A percentile compares a stretch with the other conserved stretches of the same genome.
These are phyloP conservation scores for Gymnodraco acuticeps DNA, from an alignment of 2,797 vertebrate genomes.

Conservation along the genomic window DNA sequence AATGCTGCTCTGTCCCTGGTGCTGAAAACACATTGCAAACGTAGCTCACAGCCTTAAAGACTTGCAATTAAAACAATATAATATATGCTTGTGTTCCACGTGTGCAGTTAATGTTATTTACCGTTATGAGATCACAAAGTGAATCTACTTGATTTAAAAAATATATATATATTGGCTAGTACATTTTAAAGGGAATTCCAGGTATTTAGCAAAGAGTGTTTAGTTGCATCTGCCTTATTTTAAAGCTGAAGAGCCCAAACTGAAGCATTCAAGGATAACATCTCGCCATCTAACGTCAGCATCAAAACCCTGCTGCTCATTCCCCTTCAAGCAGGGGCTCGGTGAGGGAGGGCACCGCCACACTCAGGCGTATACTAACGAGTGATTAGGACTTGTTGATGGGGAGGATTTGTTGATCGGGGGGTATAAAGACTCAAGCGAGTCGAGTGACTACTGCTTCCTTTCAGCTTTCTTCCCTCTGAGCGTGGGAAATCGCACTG, in stretches of 20 bases:
- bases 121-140: neutral
- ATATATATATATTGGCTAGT: too few species aligned
- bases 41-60: neutral
- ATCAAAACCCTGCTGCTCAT: slow-evolving; percentile 39
- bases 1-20: slow-evolving; percentile 68
- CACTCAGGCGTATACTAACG: slow-evolving; percentile 64
- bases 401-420: slow-evolving; percentile 67
- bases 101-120: neutral
- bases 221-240: neutral
- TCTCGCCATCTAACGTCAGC: slow-evolving; percentile 20
- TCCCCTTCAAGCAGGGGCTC: slow-evolving; percentile 58
- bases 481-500: slow-evolving; percentile 50
- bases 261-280: neutral
- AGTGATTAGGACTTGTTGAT: slow-evolving; percentile 85
- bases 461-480: slow-evolving; percentile 27
- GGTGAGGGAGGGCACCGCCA: slow-evolving; percentile 53
- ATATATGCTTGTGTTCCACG: neutral
- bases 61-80: neutral
- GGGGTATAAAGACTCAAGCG: slow-evolving; percentile 50
- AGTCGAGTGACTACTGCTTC: slow-evolving; percentile 43
- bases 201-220: neutral
- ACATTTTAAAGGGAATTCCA: neutral
- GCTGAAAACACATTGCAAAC: slow-evolving; percentile 48
- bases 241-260: neutral
- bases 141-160: neutral